Conservation (phyloP, 1,140 invertebrate species). For the Drosophila ambigua region DNA sequence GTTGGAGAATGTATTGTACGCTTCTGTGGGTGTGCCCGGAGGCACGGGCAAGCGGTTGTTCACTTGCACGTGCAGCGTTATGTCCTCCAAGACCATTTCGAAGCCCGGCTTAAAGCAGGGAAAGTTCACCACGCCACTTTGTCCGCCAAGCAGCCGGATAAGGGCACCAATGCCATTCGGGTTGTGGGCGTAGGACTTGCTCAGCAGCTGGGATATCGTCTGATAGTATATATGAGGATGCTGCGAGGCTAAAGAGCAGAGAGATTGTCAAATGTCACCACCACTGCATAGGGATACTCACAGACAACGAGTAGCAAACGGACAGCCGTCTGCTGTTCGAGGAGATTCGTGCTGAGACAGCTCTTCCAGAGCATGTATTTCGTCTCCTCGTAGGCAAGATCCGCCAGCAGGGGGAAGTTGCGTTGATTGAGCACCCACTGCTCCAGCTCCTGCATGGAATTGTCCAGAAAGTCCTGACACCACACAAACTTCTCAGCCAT, state of each 20-base stretch:
- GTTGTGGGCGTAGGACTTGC: conserved; percentile 65
- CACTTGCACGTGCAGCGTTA: conserved; percentile 75
- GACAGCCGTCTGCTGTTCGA: conserved; percentile 85
- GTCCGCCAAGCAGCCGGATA: conserved; percentile 84
- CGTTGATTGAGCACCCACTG: conserved; percentile 73
- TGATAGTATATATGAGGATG: conserved; percentile 80
- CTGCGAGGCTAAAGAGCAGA: conserved; percentile 63
- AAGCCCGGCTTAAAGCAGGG: conserved; percentile 84
- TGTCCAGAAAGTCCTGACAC: conserved; percentile 85
- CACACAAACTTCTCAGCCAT: conserved; percentile 72
- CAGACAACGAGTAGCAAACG: conserved; percentile 81
- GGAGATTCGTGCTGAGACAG: conserved; percentile 68
- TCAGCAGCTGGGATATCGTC: conserved; percentile 75
- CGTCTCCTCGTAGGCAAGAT: conserved; percentile 72
- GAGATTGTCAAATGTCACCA: background rate
- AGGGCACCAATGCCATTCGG: conserved; percentile 84
- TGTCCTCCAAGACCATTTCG: conserved; percentile 84
- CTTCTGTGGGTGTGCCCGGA: conserved; percentile 55
- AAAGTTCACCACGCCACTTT: conserved; percentile 84
- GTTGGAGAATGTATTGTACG: conserved; percentile 77
- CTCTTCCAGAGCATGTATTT: conserved; percentile 79
- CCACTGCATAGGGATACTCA: conserved; percentile 6
- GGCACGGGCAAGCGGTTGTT: conserved; percentile 61
- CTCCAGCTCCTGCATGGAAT: conserved; percentile 84
- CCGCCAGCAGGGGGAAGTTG: conserved; percentile 69